Conservation (phyloP, 2,113 vertebrate genomes). For the Grus americana region DNA sequence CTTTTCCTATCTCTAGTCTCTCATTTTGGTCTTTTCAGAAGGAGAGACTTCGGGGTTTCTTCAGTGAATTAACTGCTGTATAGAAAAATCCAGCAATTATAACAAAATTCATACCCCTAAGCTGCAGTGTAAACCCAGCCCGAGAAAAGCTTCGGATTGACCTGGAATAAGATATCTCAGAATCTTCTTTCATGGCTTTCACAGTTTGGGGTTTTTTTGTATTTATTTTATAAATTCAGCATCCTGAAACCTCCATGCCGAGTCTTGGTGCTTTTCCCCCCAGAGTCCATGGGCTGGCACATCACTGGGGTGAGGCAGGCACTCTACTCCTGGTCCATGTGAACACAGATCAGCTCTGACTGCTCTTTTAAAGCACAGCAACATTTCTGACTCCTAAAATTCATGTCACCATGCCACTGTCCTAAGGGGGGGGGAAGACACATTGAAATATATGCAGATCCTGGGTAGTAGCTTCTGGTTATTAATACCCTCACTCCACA, state of each 20-base stretch:
- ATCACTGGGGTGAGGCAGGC: fast-evolving
- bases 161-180: background rate
- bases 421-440: background rate
- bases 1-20: background rate
- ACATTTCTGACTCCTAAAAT: background rate
- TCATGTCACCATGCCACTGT: background rate
- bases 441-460: background rate
- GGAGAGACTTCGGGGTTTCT: background rate
- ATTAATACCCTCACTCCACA: background rate
- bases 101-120: background rate
- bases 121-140: background rate
- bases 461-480: background rate
- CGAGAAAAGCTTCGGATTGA: background rate
- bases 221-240: background rate
- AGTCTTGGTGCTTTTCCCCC: background rate
- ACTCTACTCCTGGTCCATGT: background rate
- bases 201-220: background rate
- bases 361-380: background rate
- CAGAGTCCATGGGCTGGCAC: background rate
- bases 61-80: background rate
- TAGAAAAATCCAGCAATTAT: background rate
- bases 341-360: background rate
- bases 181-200: background rate
- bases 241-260: background rate
- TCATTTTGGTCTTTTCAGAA: background rate